Evolutionary conservation across 1,140 invertebrate species (phyloP), one percentile per base, ranked within the genome.

Genomic region (Anthonomus grandis): DNA sequence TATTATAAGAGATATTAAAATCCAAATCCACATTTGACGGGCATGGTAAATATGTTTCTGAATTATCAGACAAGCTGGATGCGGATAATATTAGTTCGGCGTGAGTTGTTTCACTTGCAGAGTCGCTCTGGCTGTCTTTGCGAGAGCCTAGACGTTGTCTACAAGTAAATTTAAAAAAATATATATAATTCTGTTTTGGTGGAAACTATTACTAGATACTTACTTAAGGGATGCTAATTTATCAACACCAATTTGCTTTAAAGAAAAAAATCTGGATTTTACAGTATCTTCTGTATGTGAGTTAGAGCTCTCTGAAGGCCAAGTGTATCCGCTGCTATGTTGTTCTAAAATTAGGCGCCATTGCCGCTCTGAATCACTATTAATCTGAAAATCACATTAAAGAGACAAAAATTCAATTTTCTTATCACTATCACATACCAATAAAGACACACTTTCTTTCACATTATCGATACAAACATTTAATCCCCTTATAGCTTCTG

Each of bases 391-490:
- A 50, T 57, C 45, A 38, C 37, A 25, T 22, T 17, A 36, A 54
- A 27, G 25, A 44, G 10, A 38, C 22, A 6, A 49, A 18, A 13
- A 34, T 34, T 17, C 18, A 49, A 34, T 34, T 21, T 45, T 10
- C 37, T n/a, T 3, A 54, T 17, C 15, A n/a, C 24, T 19, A 4
- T 15, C 31, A 15, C 75, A 74, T 70, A 86, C 84, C 72, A 90
- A 70, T 34, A 90, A 74, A 67, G 82, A 83, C 23, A 85, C 81
- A 21, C 77, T 79, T 57, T 86, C 83, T 17, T 85, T 77, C 49
- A 78, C 79, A 63, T 83, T 83, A 70, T 89, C 86, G 60, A 82
- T 79, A 59, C 86, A 84, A 37, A 91, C 75, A 50, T 82, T 74
- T 31, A 89, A 66, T 51, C 76, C 76, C 36, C 70, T 74, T 44